Base-by-base conservation (phyloP, 2,888 invertebrate genomes). In the Tenthredo notha region DNA sequence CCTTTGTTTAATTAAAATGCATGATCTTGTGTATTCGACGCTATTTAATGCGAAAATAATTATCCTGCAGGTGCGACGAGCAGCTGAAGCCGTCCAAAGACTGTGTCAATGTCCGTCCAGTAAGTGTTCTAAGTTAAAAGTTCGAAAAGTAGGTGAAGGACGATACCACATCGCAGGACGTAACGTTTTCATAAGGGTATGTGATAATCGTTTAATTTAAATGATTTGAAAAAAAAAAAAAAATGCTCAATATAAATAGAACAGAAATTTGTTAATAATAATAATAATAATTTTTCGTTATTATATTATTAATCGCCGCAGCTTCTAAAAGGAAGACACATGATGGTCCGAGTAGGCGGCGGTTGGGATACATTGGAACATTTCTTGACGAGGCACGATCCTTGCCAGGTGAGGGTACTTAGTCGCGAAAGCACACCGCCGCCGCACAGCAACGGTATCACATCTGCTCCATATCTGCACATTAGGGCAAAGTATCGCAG, bases 301-400 rank as follows among this genome's bases (percentile, higher is more conserved):
- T 25, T 18, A 7, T 33, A 61, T 61, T 10, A 12, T 61, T 33
- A 15, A 25, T 74, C 43, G 21, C 18, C 94, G 5, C 95, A 98
- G 98, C 93, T 98, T 92, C 95, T 98, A 92, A 98, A 98, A 93
- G 98, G 97, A 82, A 96, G 97, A n/a, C 98, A 98, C 95, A 98
- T 98, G 96, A 98, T 98, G 98, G 98, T 98, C 85, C 96, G 98
- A 90, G 98, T 98, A 82, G 98, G 98, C 86, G 98, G 98, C 88
- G 98, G 98, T 87, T 98, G 98, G 98, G 98, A 98, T 94, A 98
- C 98, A 25, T 94, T 98, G 93, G 98, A 98, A 93, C 98, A 98
- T 94, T 98, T 98, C 95, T 95, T 98, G 92, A 96, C 96, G 90
- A 96, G 98, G 87, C 98, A 98, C 94, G 97, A 97, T 93, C 98